These are phyloP conservation scores for Diplolepis rosae DNA, from an alignment of 2,888 invertebrate species.

Conservation along the genomic window DNA sequence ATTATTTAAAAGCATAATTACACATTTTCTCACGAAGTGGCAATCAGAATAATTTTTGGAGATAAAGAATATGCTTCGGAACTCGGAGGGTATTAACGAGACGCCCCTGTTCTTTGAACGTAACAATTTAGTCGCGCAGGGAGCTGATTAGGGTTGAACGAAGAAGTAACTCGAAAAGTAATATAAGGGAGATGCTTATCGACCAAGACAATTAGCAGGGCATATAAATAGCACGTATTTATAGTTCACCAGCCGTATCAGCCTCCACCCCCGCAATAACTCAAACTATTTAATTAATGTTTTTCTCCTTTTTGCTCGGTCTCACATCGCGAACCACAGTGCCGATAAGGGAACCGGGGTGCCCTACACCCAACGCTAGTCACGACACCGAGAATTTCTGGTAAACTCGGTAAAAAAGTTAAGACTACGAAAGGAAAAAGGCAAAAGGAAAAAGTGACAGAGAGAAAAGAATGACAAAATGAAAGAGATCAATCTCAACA, in stretches of 20 bases:
- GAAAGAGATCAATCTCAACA: constrained; percentile 14
- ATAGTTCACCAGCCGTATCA: constrained; percentile 66
- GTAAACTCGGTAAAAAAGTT: constrained; percentile 35
- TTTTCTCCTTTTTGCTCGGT: constrained; percentile 54
- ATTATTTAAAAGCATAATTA: constrained; percentile 3
- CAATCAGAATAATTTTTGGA: constrained; percentile 8
- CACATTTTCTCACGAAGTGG: constrained; percentile 5
- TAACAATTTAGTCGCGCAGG: constrained; percentile 42
- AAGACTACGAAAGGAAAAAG: not conserved
- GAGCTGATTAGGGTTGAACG: constrained; percentile 49
- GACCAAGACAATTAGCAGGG: constrained; percentile 70
- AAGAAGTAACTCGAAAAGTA: constrained; percentile 63
- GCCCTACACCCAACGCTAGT: constrained; percentile 45
- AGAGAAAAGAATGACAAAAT: not conserved
- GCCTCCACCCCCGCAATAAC: constrained; percentile 58
- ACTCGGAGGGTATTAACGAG: not conserved
- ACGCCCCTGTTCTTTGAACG: constrained; percentile 47
- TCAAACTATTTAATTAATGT: constrained; percentile 68
- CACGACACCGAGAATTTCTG: constrained; percentile 46
- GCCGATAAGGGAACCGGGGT: constrained; percentile 48
- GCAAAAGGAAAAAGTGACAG: not conserved
- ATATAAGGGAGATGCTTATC: constrained; percentile 70
- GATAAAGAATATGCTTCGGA: not conserved
- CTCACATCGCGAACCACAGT: constrained; percentile 43
- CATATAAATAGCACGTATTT: constrained; percentile 71